These are phyloP conservation scores for Pediacus dermestoides DNA, from an alignment of 2,888 invertebrate species.

Conservation along the genomic window DNA sequence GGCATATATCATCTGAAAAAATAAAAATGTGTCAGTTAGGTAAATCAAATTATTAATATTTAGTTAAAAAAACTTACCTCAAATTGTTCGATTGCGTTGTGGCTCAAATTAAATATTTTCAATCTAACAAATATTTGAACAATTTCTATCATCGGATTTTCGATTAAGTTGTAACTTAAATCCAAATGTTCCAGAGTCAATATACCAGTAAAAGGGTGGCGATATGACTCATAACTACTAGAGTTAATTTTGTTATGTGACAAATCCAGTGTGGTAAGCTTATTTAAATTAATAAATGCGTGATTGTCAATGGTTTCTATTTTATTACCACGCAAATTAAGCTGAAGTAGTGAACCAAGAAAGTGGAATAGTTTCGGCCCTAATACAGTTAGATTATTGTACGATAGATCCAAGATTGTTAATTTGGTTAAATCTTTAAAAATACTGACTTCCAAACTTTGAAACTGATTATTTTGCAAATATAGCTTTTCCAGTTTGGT, in stretches of 20 bases:
- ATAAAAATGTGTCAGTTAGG: background rate
- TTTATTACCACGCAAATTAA: too few species aligned
- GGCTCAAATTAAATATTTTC: conserved; percentile 51
- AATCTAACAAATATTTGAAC: conserved; percentile 42
- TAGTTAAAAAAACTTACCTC: conserved; percentile 50
- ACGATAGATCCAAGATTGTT: background rate
- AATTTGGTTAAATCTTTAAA: conserved; percentile 12
- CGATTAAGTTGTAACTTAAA: conserved; percentile 16
- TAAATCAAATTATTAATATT: too few species aligned
- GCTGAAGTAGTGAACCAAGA: too few species aligned
- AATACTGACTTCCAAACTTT: conserved; percentile 14
- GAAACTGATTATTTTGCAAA: conserved; percentile 20
- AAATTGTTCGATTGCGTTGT: conserved; percentile 57
- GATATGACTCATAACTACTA: too few species aligned
- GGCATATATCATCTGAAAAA: too few species aligned
- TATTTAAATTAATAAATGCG: conserved; percentile 51
- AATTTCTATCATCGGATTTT: conserved; percentile 7
- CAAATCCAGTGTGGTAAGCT: conserved; percentile 50
- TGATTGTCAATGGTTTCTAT: background rate
- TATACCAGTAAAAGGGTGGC: conserved; percentile 1
- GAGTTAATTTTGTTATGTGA: conserved; percentile 14
- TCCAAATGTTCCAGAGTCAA: conserved; percentile 1
- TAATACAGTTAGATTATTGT: background rate
- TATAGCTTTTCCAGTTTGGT: conserved; percentile 22
- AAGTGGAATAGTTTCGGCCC: background rate